These are phyloP conservation scores for Oxycera nigricornis DNA, from an alignment of 2,888 invertebrate species.

Conservation along the genomic window DNA sequence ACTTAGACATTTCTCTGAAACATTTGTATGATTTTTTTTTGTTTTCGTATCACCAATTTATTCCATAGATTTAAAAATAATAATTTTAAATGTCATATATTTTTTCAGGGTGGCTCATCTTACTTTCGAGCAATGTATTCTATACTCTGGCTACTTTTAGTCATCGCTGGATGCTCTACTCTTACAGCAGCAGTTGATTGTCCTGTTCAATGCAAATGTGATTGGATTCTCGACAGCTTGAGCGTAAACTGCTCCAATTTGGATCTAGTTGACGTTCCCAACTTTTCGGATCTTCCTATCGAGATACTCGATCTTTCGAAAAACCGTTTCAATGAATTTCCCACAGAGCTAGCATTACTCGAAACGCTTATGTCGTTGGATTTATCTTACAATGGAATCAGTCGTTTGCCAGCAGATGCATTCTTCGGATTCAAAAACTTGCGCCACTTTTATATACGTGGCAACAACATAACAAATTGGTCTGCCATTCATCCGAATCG, in stretches of 20 bases:
- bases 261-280: conserved; percentile 48
- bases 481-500: conserved; percentile 65
- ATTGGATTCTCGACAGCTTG: conserved; percentile 57
- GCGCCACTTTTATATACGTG: conserved; percentile 68
- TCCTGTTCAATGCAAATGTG: conserved; percentile 56
- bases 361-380: conserved; percentile 65
- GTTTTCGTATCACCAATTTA: too few species aligned
- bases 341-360: conserved; percentile 64
- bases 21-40: too few species aligned
- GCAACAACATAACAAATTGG: conserved; percentile 70
- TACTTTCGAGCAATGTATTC: not conserved
- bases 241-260: conserved; percentile 55
- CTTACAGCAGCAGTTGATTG: conserved; percentile 48
- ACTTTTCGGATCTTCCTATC: conserved; percentile 59
- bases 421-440: conserved; percentile 66
- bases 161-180: not conserved
- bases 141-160: not conserved
- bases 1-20: too few species aligned
- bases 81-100: not conserved
- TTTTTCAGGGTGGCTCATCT: conserved; percentile 13
- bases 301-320: conserved; percentile 70
- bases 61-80: too few species aligned
- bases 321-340: conserved; percentile 68
- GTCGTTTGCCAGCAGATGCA: conserved; percentile 62
- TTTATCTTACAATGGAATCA: conserved; percentile 66